These are phyloP conservation scores for Lysiphlebus fabarum DNA, from an alignment of 1,140 invertebrate species.

Conservation along the genomic window DNA sequence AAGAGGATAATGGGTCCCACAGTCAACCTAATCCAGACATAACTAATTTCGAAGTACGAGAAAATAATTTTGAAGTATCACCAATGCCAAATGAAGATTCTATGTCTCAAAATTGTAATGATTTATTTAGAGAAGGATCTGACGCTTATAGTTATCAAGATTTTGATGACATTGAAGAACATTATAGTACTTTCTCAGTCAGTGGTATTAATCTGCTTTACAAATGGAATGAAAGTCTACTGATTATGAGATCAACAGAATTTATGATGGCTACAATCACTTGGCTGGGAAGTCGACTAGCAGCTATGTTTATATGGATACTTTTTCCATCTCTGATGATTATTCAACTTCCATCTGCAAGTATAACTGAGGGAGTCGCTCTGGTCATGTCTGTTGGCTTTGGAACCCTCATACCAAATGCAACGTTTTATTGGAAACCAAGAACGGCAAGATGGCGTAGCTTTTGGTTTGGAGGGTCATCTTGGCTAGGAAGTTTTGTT, in stretches of 20 bases:
- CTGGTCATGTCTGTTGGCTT: conserved; percentile 28
- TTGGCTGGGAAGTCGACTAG: conserved; percentile 32
- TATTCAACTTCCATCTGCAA: conserved; percentile 16
- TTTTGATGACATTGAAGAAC: conserved; percentile 32
- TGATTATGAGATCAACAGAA: conserved; percentile 26
- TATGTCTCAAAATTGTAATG: neutral
- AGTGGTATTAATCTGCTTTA: neutral
- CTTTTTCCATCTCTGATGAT: conserved; percentile 32
- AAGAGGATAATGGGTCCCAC: conserved; percentile 40
- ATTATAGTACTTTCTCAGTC: conserved; percentile 29
- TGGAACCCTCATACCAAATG: conserved; percentile 31
- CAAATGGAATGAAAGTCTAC: conserved; percentile 35
- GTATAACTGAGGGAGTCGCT: conserved; percentile 22
- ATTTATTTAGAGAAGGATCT: conserved; percentile 23
- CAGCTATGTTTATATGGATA: conserved; percentile 38
- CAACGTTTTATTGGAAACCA: conserved; percentile 31
- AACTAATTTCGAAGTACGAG: conserved; percentile 5
- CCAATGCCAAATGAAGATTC: conserved; percentile 17
- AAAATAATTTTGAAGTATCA: conserved; percentile 8
- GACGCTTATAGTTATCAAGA: conserved; percentile 30
- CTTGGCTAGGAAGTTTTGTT: conserved; percentile 31
- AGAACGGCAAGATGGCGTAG: conserved; percentile 26
- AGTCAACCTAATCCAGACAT: conserved; percentile 18
- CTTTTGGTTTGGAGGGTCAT: conserved; percentile 31
- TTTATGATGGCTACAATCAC: conserved; percentile 36